These are phyloP conservation scores for Onthophagus taurus DNA, from an alignment of 1,140 invertebrate genomes.

Conservation along the genomic window DNA sequence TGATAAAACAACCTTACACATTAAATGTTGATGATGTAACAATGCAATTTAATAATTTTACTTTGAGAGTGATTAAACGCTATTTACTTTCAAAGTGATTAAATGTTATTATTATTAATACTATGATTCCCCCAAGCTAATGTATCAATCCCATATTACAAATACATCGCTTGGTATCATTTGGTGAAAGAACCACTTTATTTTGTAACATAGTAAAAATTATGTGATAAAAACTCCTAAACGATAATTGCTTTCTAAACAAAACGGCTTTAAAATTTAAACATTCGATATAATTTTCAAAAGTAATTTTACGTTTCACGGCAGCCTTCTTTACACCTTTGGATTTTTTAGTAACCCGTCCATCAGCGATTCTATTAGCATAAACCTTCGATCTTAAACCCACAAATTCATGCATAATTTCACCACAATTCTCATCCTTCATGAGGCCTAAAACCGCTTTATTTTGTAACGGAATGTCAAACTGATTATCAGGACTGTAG, in stretches of 20 bases:
- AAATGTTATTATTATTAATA: no score
- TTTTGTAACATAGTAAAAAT: constrained; percentile 20
- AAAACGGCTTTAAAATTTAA: constrained; percentile 13
- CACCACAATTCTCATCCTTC: no score
- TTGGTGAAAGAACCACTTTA: constrained; percentile 19
- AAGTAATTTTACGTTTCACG: constrained; percentile 20
- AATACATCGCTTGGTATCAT: constrained; percentile 16
- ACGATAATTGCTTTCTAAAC: constrained; percentile 9
- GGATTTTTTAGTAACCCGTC: constrained; percentile 20
- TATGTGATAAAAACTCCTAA: constrained; percentile 17
- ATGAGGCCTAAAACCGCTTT: constrained; percentile 42
- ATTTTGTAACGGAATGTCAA: no score
- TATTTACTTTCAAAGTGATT: no score
- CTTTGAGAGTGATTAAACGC: no score
- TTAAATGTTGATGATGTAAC: no score
- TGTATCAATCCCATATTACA: constrained; percentile 7
- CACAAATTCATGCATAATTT: constrained; percentile 27
- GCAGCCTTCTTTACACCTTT: constrained; percentile 26
- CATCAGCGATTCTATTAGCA: constrained; percentile 20
- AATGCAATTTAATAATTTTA: no score
- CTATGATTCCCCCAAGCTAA: constrained; percentile 14
- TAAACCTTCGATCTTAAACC: constrained; percentile 38
- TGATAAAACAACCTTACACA: no score
- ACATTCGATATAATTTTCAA: constrained; percentile 24
- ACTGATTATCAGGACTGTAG: no score